Conservation (phyloP, 2,113 vertebrate genomes). For the Otus sunia region DNA sequence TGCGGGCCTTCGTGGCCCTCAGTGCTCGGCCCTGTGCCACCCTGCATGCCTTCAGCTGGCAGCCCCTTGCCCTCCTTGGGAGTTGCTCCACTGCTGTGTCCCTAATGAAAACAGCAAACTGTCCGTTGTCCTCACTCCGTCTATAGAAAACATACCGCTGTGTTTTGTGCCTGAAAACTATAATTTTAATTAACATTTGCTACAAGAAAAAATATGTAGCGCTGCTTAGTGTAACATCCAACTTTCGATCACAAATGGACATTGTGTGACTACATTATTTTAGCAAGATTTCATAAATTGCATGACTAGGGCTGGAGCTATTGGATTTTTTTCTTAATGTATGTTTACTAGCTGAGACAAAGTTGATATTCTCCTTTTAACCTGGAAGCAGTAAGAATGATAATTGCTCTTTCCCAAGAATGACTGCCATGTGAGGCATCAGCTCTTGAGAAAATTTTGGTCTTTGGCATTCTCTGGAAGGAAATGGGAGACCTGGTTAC, state of each 20-base stretch:
- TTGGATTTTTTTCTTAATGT: background rate
- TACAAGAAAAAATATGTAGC: accelerated
- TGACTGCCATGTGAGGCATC: accelerated
- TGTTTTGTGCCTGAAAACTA: accelerated
- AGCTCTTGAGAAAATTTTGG: background rate
- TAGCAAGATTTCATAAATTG: too few species aligned
- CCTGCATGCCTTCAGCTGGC: background rate
- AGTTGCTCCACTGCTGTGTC: too few species aligned
- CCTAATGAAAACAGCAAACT: accelerated
- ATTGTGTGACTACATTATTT: accelerated
- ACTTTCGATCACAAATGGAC: accelerated
- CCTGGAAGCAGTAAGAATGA: background rate
- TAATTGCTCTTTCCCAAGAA: background rate
- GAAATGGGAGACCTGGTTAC: too few species aligned
- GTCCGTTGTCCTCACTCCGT: accelerated
- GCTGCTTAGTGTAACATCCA: accelerated
- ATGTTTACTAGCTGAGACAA: background rate
- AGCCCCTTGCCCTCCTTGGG: too few species aligned
- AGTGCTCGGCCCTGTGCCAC: too few species aligned
- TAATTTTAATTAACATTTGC: accelerated
- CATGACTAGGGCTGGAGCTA: background rate
- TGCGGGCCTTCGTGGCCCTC: background rate
- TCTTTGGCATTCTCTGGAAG: background rate
- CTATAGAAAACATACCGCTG: accelerated
- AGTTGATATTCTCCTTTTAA: background rate